A percentile compares a stretch with the other conserved stretches of the same genome.
phyloP scores from a whole-genome alignment of 1,140 invertebrate species.

The Reticulitermes speratus region DNA sequence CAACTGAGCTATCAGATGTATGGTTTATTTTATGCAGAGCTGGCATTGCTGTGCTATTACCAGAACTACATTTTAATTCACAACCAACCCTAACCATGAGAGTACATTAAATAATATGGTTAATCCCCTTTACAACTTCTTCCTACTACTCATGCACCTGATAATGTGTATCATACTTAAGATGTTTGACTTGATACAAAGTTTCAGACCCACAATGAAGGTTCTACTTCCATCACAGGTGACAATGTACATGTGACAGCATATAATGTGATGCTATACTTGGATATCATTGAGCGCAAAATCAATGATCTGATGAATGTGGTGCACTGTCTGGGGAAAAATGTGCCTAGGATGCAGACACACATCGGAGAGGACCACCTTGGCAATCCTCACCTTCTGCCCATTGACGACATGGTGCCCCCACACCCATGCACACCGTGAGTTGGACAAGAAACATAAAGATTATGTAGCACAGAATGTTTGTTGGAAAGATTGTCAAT shows the following conservation, averaged over 20 bases:
- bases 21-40: too few relatives aligned
- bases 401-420: background rate
- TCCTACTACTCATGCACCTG: too few relatives aligned
- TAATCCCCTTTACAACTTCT: too few relatives aligned
- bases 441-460: background rate
- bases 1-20: too few relatives aligned
- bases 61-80: too few relatives aligned
- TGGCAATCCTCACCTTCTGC: background rate
- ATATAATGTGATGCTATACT: slow-evolving; percentile 70
- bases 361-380: background rate
- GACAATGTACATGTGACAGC: slow-evolving; percentile 61
- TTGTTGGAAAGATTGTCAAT: too few relatives aligned
- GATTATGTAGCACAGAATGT: background rate
- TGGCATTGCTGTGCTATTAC: too few relatives aligned
- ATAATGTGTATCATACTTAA: too few relatives aligned
- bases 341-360: background rate
- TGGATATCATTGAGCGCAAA: slow-evolving; percentile 68
- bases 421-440: background rate
- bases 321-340: background rate
- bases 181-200: too few relatives aligned
- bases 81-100: too few relatives aligned
- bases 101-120: too few relatives aligned
- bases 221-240: slow-evolving; percentile 39
- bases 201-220: background rate
- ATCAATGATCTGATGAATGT: slow-evolving; percentile 44